Base-by-base conservation (phyloP, 1,140 invertebrate species). In the Apis florea region DNA sequence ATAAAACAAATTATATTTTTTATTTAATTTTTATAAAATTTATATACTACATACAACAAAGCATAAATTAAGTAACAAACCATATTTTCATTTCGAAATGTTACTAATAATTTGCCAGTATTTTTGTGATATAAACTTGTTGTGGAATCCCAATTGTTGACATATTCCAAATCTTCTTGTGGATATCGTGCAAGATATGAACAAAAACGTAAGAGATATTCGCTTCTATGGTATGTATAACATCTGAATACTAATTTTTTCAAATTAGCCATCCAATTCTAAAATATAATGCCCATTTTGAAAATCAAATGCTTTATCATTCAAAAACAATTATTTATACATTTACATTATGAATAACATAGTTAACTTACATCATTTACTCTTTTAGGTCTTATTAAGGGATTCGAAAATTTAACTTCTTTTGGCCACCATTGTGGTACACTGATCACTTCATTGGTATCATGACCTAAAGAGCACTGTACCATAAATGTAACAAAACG, bases 61-160 rank as follows among this genome's bases (percentile, higher is more conserved):
- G 11, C 10, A n/a, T 4, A 6, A 59, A 21, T 71, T 51, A 54
- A 17, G 21, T 5, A 24, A 61, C 77, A 31, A 31, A 95, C 95
- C 93, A 96, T 95, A 88, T 96, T 96, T 89, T 96, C 96, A 93
- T 96, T 96, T 54, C 96, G 94, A 92, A 97, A 96, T 72, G 96
- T 97, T 3, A 96, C 96, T 68, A 97, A 88, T 31, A 96, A 92
- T 83, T 95, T 95, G 79, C 95, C 95, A 70, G 94, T 95, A 64
- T 94, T 94, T 85, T 95, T 95, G 83, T 96, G 94, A 85, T 95
- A 96, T 40, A 97, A 92, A 75, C 96, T 96, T 21, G 96, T 97
- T 1, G 96, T 97, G 31, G 95, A 95, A 87, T 96, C 96, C 87
- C 95, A 95, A 90, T 96, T 96, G 84, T 96, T 96, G 21, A 96